Conservation (phyloP, 2,797 vertebrate species). For the Cryptoblepharus egeriae region DNA sequence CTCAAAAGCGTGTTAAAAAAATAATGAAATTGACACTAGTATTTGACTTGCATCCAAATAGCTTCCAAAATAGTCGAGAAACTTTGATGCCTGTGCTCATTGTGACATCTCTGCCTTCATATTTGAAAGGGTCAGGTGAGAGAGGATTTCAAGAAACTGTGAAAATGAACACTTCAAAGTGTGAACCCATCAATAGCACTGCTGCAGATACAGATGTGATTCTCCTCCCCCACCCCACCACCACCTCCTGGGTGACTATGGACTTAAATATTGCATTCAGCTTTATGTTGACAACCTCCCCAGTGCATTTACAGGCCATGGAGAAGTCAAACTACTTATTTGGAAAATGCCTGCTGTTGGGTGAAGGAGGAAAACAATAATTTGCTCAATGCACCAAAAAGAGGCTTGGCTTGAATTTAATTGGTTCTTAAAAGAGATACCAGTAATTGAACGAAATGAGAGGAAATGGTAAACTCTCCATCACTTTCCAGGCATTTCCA, state of each 20-base stretch:
- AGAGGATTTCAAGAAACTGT: slow-evolving; percentile 10
- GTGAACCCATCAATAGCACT: not conserved
- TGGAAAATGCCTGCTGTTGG: slow-evolving; percentile 15
- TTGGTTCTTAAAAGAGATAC: slow-evolving; percentile 12
- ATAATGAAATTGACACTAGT: slow-evolving; percentile 58
- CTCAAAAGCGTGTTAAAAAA: slow-evolving; percentile 22
- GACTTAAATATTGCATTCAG: slow-evolving; percentile 9
- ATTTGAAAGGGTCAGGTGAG: slow-evolving; percentile 28
- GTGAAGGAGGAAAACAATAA: slow-evolving; percentile 32
- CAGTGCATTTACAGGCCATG: not conserved
- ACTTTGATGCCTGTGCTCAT: slow-evolving; percentile 48
- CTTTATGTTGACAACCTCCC: not conserved
- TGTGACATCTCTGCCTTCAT: slow-evolving; percentile 46
- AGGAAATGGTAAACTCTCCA: slow-evolving; percentile 32
- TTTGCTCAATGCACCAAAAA: slow-evolving; percentile 38
- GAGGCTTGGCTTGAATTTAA: not conserved
- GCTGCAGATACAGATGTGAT: slow-evolving; percentile 30
- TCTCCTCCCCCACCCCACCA: not conserved
- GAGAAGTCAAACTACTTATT: slow-evolving; percentile 29
- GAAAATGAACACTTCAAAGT: slow-evolving; percentile 32
- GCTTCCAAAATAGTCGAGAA: slow-evolving; percentile 53
- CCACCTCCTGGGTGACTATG: not conserved
- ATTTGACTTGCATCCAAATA: slow-evolving; percentile 59
- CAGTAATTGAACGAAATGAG: slow-evolving; percentile 30
- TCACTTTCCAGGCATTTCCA: not conserved